phyloP scores from a whole-genome alignment of 92 coral and sea anemone species.

The Pocillopora meandrina region DNA sequence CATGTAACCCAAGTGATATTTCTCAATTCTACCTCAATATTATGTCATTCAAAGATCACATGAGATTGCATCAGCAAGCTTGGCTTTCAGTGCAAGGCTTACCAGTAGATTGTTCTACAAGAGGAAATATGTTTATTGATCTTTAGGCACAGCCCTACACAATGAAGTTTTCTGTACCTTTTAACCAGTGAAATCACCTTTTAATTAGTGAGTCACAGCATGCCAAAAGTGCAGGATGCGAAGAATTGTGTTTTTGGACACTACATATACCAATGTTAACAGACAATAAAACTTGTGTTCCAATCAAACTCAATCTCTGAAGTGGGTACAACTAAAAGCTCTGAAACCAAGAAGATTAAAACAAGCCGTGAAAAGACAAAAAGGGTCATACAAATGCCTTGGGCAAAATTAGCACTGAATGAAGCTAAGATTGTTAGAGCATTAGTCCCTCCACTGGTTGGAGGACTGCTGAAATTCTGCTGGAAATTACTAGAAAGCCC shows the following conservation, averaged over 20 bases:
- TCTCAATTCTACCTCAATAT: slow-evolving; percentile 26
- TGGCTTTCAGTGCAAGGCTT: slow-evolving; percentile 2
- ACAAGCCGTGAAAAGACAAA: neutral
- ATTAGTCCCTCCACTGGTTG: neutral
- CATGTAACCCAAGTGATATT: too few relatives aligned
- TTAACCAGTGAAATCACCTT: too few relatives aligned
- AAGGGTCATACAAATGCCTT: neutral
- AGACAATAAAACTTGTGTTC: neutral
- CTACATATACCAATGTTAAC: neutral
- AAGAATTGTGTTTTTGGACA: neutral
- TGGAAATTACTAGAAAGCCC: slow-evolving; percentile 3
- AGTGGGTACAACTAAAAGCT: neutral
- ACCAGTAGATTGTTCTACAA: neutral
- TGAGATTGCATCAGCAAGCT: slow-evolving; percentile 17
- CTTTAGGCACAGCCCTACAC: neutral
- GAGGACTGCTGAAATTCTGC: neutral
- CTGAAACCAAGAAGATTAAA: neutral
- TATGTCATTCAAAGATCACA: slow-evolving; percentile 13
- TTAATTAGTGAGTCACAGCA: neutral
- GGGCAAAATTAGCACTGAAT: neutral
- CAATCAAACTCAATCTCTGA: neutral
- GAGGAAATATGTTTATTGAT: neutral
- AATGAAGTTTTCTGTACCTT: neutral
- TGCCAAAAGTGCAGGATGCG: neutral
- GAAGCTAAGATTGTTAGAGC: neutral